Evolutionary conservation across 2,888 invertebrate species (phyloP), one percentile per base, ranked within the genome.

Genomic region (Polydrusus cervinus): DNA sequence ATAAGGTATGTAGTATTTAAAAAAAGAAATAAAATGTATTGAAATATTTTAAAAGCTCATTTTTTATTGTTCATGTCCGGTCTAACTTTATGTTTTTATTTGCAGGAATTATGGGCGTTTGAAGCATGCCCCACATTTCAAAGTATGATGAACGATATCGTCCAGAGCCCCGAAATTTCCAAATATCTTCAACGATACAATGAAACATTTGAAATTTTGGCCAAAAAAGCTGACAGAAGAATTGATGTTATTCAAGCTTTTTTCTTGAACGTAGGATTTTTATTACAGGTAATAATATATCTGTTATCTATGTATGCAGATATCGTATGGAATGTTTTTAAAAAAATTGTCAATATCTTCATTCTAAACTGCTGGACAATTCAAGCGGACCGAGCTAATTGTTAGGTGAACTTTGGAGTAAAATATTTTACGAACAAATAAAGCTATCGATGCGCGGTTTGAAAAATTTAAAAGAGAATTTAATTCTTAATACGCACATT

Each of bases 1-100:
- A 83, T 70, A 74, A 79, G 30, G 84, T 60, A 47, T 47, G 13
- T 43, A 3, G 11, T 13, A 47, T 47, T 16, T n/a, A 5, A 16
- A 47, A 16, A 47, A 43, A 8, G 34, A 7, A 7, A 9, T 6
- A 8, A 34, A 34, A 34, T 34, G 25, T 5, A 25, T 25, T 25
- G 5, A 25, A 25, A 25, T n/a, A n/a, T n/a, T n/a, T n/a, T n/a
- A n/a, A n/a, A n/a, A n/a, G n/a, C n/a, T n/a, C n/a, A n/a, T n/a
- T n/a, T n/a, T n/a, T n/a, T n/a, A n/a, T n/a, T n/a, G n/a, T n/a
- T n/a, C 25, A 25, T 5, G 25, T 25, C 5, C 25, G 5, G 25
- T 25, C 1, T n/a, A 25, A 25, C 25, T 3, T 10, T 49, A 47
- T 10, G 34, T 66, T 51, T 51, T 13, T 20, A 51, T 2, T 51